These are phyloP conservation scores for Aelia acuminata DNA, from an alignment of 2,888 invertebrate genomes.

Conservation along the genomic window DNA sequence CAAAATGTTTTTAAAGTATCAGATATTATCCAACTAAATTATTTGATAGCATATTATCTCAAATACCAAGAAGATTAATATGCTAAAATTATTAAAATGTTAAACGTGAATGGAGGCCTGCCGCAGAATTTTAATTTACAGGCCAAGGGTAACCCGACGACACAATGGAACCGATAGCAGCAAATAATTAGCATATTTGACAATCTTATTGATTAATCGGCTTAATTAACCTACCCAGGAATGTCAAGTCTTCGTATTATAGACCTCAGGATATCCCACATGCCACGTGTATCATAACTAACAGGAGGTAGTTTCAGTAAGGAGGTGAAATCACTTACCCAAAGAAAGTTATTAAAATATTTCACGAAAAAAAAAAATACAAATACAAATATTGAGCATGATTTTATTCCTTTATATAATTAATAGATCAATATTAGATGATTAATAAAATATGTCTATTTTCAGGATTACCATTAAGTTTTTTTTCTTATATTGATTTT, in stretches of 20 bases:
- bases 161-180: not conserved
- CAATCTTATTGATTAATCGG: too few relatives aligned
- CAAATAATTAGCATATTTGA: not conserved
- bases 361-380: not conserved
- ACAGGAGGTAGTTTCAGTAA: not conserved
- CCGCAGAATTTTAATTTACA: not conserved
- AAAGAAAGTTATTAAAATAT: not conserved
- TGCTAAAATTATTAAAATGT: not conserved
- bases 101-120: not conserved
- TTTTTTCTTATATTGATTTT: too few relatives aligned
- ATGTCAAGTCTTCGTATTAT: not conserved
- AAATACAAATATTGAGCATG: not conserved
- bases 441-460: too few relatives aligned
- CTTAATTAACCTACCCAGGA: not conserved
- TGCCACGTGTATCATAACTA: not conserved
- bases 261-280: not conserved
- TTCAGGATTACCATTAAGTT: too few relatives aligned
- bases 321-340: not conserved
- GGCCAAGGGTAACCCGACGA: not conserved
- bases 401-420: too few relatives aligned
- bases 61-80: not conserved
- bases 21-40: too few relatives aligned
- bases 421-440: too few relatives aligned
- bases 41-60: not conserved
- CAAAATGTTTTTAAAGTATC: not conserved